phyloP scores from a whole-genome alignment of 2,888 invertebrate species.

The Apodemia zela region DNA sequence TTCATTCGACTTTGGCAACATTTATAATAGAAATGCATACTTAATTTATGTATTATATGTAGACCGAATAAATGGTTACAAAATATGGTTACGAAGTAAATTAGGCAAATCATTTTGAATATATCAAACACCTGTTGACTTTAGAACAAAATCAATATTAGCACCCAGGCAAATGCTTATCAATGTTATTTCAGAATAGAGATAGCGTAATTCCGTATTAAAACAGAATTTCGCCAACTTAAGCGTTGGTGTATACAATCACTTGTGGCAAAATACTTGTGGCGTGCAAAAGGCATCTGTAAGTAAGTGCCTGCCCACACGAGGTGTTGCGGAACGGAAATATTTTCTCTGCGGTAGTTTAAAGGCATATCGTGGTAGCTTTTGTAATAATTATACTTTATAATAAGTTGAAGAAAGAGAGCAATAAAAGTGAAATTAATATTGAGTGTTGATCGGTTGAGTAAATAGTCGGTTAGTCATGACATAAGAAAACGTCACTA shows the following conservation, averaged over 20 bases:
- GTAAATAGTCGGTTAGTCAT: no score
- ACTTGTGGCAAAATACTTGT: constrained; percentile 15
- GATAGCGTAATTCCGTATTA: constrained; percentile 4
- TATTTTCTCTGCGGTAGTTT: no score
- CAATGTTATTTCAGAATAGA: constrained; percentile 7
- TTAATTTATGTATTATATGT: no score
- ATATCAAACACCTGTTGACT: neutral
- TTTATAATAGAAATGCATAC: no score
- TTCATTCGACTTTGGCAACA: no score
- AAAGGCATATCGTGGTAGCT: no score
- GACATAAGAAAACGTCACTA: no score
- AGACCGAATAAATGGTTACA: no score
- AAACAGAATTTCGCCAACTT: neutral
- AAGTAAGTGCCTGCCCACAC: constrained; percentile 2
- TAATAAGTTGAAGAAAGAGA: no score
- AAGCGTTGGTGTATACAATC: constrained; percentile 10
- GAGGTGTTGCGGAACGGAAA: neutral
- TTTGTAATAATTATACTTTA: no score
- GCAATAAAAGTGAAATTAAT: no score
- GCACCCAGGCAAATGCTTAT: neutral
- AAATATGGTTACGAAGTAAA: neutral
- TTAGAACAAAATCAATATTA: constrained; percentile 2
- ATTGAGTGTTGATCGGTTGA: no score
- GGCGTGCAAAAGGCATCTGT: constrained; percentile 19
- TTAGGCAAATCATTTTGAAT: neutral